A percentile compares a stretch with the other conserved stretches of the same genome.
These are phyloP conservation scores for Sylvia atricapilla DNA, from an alignment of 2,113 vertebrate species.

Conservation along the genomic window DNA sequence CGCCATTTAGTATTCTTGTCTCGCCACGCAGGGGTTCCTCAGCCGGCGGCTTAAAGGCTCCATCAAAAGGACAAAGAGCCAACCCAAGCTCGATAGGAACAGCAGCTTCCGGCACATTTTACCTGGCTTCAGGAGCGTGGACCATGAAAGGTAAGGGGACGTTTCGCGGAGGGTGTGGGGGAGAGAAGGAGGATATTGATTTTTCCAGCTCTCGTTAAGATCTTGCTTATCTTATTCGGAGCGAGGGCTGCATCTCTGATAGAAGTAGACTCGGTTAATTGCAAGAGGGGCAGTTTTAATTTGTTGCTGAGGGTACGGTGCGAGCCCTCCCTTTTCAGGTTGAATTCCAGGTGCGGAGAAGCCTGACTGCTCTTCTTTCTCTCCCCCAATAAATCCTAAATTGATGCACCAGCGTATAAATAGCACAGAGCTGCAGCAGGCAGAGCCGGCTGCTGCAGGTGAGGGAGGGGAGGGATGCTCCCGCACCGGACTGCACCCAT, in stretches of 20 bases:
- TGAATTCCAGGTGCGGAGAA: not conserved
- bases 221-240: not conserved
- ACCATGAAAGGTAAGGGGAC: constrained; percentile 89
- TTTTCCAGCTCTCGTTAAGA: not conserved
- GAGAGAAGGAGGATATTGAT: not conserved
- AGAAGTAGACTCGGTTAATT: constrained; percentile 20
- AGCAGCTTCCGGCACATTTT: constrained; percentile 98
- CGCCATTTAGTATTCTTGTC: constrained; percentile 65
- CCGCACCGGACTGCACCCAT: not conserved
- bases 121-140: constrained; percentile 90
- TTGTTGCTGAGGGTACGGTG: not conserved
- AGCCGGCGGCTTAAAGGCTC: constrained; percentile 93
- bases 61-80: constrained; percentile 99
- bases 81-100: constrained; percentile 97
- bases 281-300: not conserved
- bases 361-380: not conserved
- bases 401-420: constrained; percentile 20
- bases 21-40: constrained; percentile 86
- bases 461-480: constrained; percentile 24
- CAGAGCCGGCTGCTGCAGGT: not conserved
- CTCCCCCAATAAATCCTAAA: constrained; percentile 1
- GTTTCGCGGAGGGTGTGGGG: not conserved
- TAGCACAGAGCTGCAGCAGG: constrained; percentile 31
- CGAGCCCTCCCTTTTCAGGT: not conserved
- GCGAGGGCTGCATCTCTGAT: not conserved